These are phyloP conservation scores for Meandrusa payeni DNA, from an alignment of 2,888 invertebrate genomes.

Conservation along the genomic window DNA sequence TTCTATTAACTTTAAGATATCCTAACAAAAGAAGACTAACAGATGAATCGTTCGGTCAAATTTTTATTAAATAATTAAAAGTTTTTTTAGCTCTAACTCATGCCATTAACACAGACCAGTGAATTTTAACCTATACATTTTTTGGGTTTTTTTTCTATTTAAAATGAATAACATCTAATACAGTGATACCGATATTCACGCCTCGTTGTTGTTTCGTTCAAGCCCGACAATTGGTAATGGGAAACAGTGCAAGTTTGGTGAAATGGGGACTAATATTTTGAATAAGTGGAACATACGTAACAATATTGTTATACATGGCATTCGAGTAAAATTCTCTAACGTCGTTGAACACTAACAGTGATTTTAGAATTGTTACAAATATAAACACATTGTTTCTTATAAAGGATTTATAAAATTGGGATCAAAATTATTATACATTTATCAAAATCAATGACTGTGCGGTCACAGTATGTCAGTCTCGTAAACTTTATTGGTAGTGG, in stretches of 20 bases:
- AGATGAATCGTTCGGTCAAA: no score
- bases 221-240: background rate
- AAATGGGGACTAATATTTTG: background rate
- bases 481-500: conserved; percentile 90
- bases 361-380: conserved; percentile 11
- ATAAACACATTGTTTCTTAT: conserved; percentile 11
- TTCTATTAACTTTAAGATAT: no score
- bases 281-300: conserved; percentile 5
- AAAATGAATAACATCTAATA: conserved; percentile 28
- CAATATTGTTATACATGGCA: conserved; percentile 6
- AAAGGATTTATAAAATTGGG: conserved; percentile 19
- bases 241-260: background rate
- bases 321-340: conserved; percentile 1
- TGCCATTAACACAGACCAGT: conserved; percentile 4
- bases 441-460: conserved; percentile 44
- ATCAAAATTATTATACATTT: conserved; percentile 38
- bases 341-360: conserved; percentile 13
- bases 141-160: conserved; percentile 26
- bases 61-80: no score
- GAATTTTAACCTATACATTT: conserved; percentile 34
- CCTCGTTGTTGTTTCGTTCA: conserved; percentile 30
- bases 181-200: conserved; percentile 33
- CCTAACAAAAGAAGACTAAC: no score
- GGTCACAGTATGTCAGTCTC: conserved; percentile 96
- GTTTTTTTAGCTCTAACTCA: no score